phyloP scores from a whole-genome alignment of 1,140 invertebrate species.

The Drosophila hydei region DNA sequence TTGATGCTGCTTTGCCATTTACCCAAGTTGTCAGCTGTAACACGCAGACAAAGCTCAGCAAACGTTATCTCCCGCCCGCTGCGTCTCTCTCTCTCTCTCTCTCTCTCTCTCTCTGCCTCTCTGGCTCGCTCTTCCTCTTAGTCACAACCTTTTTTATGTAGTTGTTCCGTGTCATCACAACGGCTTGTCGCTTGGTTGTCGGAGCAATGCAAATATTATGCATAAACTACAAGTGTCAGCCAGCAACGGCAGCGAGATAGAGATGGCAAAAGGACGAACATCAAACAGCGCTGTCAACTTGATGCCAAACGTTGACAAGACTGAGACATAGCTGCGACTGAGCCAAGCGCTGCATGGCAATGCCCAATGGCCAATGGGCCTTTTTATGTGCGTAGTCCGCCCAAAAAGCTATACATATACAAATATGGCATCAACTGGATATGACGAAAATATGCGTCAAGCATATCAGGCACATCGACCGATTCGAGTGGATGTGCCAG shows the following conservation, averaged over 20 bases:
- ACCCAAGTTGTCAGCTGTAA: slow-evolving; percentile 31
- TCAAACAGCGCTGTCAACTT: slow-evolving; percentile 44
- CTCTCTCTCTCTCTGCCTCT: no score
- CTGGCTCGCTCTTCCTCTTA: neutral
- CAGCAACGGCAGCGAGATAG: slow-evolving; percentile 1
- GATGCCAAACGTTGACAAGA: slow-evolving; percentile 35
- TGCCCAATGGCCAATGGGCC: no score
- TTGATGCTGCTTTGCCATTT: neutral
- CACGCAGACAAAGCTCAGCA: slow-evolving; percentile 13
- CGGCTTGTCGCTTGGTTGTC: slow-evolving; percentile 27
- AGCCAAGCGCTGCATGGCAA: slow-evolving; percentile 4
- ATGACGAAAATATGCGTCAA: slow-evolving; percentile 26
- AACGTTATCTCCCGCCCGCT: neutral
- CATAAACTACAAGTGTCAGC: slow-evolving; percentile 52
- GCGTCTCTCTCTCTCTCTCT: no score
- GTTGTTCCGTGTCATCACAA: neutral
- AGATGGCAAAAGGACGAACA: neutral
- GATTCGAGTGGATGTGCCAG: neutral
- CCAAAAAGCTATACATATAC: no score
- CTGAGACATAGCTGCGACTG: slow-evolving; percentile 3
- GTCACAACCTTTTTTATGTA: slow-evolving; percentile 5
- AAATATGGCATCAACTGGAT: neutral
- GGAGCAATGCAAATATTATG: slow-evolving; percentile 50
- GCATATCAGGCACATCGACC: slow-evolving; percentile 17
- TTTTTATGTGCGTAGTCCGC: no score